Conservation (phyloP, 1,140 invertebrate species). For the Cephus cinctus region DNA sequence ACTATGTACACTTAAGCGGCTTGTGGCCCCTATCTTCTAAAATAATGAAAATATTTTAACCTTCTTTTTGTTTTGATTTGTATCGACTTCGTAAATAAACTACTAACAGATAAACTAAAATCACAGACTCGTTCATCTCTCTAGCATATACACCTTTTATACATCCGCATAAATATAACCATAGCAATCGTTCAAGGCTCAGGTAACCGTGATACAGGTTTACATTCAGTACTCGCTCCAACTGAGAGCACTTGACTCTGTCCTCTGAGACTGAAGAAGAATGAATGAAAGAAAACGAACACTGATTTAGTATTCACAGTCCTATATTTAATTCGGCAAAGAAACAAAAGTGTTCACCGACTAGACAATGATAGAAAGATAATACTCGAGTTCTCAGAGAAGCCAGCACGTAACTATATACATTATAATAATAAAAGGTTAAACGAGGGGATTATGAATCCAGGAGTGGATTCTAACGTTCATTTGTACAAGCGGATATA, state of each 20-base stretch:
- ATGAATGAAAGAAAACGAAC: background rate
- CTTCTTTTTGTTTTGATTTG: background rate
- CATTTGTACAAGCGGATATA: too few relatives aligned
- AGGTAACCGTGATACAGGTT: background rate
- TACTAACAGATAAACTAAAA: constrained; percentile 7
- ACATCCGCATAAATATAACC: background rate
- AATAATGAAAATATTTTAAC: background rate
- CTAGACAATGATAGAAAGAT: too few relatives aligned
- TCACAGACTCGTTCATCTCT: constrained; percentile 9
- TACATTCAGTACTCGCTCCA: background rate
- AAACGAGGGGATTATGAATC: too few relatives aligned
- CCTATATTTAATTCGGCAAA: too few relatives aligned
- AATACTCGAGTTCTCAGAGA: too few relatives aligned
- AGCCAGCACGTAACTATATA: too few relatives aligned
- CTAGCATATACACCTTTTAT: background rate
- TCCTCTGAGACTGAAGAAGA: background rate
- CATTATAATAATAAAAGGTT: too few relatives aligned
- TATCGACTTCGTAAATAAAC: background rate
- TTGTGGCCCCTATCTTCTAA: background rate
- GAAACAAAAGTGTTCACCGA: too few relatives aligned
- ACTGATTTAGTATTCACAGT: background rate
- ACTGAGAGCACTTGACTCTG: background rate
- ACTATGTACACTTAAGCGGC: background rate
- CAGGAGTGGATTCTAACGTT: too few relatives aligned
- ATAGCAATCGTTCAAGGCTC: background rate